Percentiles rank a stretch among this genome's conserved stretches.
Conservation (phyloP, 2,888 invertebrate species). For the Drosophila pseudotakahashii region DNA sequence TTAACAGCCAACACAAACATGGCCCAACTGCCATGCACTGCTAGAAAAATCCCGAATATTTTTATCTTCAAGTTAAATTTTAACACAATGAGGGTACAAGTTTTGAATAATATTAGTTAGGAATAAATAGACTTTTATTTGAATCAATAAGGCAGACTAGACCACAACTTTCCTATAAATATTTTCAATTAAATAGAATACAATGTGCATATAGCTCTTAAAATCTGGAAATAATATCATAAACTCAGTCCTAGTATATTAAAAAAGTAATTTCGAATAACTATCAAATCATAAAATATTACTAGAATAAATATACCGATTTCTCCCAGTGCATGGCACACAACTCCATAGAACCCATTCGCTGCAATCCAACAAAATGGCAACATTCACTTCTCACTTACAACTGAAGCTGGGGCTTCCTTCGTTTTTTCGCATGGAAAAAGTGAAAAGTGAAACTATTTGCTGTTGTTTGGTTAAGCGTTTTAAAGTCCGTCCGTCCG, state of each 20-base stretch:
- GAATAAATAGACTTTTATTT: too few species aligned
- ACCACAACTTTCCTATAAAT: too few species aligned
- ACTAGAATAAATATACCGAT: too few species aligned
- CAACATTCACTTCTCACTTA: conserved; percentile 69
- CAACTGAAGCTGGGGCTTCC: conserved; percentile 54
- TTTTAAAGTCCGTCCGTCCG: conserved; percentile 68
- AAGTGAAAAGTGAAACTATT: conserved; percentile 72
- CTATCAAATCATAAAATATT: too few species aligned
- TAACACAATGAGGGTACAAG: too few species aligned
- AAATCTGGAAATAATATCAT: too few species aligned
- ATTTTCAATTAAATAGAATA: too few species aligned
- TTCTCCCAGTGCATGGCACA: conserved; percentile 9
- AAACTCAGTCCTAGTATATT: too few species aligned
- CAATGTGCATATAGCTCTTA: too few species aligned
- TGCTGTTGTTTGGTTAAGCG: conserved; percentile 75
- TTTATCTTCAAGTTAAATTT: neutral
- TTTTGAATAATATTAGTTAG: too few species aligned
- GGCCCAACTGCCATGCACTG: conserved; percentile 30
- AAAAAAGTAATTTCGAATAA: too few species aligned
- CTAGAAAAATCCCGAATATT: neutral
- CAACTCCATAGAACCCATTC: conserved; percentile 39
- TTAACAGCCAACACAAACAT: conserved; percentile 78
- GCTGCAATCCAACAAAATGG: conserved; percentile 64
- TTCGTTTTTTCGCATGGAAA: conserved; percentile 60
- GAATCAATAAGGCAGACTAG: too few species aligned